Evolutionary conservation across 2,888 invertebrate species (phyloP), one percentile per base, ranked within the genome.

Genomic region (Sinhomidia bicolor): DNA sequence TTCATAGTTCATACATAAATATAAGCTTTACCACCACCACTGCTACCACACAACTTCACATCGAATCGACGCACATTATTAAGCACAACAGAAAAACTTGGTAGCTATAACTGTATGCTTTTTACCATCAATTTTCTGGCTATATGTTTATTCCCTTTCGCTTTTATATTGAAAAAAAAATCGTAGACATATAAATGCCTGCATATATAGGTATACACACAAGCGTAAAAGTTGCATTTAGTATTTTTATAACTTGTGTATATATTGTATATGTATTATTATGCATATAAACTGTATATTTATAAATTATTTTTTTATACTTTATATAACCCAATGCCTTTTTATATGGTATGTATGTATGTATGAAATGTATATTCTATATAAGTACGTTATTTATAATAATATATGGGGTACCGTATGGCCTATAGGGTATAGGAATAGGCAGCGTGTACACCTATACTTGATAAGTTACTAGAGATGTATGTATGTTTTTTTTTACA

Each of bases 401-500:
- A 36, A 36, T 36, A 36, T 36, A 36, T 36, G 7, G 36, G 36
- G 7, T 36, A 7, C 36, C 36, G 7, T 36, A 36, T 36, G 36
- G 7, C 36, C 4, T 5, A 7, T 36, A 36, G 10, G 14, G 36
- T 36, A 36, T 36, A 36, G 36, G n/a, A n/a, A n/a, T n/a, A n/a
- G n/a, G n/a, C n/a, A n/a, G n/a, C n/a, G 44, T 47, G 12, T 47
- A 12, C 12, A 47, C 14, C 9, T 47, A 10, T 10, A 47, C n/a
- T n/a, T 9, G 36, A 47, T 47, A 47, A 36, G 36, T 36, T 47
- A 47, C 44, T 12, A 47, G 60, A 47, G 60, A 5, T 26, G 23
- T 26, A 57, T 20, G 20, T 20, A 26, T 68, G 41, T 68, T 60
- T 60, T 60, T 41, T 68, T 68, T 41, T 68, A 76, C 76, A 47